These are phyloP conservation scores for Grammomys dolichurus DNA, from an alignment of 2,113 vertebrate genomes.

Conservation along the genomic window DNA sequence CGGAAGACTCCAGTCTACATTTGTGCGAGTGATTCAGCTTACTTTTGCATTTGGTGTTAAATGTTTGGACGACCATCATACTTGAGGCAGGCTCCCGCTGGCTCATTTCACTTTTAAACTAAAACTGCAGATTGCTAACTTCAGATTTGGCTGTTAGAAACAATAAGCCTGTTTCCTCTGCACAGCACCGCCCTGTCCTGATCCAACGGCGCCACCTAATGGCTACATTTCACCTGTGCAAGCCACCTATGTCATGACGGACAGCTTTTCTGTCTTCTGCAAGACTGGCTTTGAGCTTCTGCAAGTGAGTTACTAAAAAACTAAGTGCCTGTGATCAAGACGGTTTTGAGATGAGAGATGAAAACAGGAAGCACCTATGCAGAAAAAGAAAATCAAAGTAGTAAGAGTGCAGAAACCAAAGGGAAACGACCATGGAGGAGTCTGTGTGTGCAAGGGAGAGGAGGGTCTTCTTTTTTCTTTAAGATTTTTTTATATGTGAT, in stretches of 20 bases:
- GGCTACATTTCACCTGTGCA: constrained; percentile 82
- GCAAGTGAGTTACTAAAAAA: constrained; percentile 35
- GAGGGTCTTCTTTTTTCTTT: too few species aligned
- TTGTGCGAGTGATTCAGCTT: background rate
- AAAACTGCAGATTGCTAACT: background rate
- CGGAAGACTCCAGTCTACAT: too few species aligned
- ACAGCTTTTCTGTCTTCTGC: constrained; percentile 72
- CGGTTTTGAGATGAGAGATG: background rate
- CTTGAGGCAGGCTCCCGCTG: background rate
- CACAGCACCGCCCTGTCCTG: constrained; percentile 82
- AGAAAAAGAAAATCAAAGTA: background rate
- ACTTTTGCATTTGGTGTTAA: background rate
- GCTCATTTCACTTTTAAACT: background rate
- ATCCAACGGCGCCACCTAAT: constrained; percentile 85
- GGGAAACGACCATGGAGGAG: background rate
- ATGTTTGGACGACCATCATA: background rate
- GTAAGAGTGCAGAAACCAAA: background rate
- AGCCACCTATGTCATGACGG: constrained; percentile 56
- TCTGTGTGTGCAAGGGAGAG: too few species aligned
- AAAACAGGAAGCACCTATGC: background rate
- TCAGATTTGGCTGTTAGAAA: background rate
- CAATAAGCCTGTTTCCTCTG: background rate
- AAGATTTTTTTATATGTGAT: too few species aligned
- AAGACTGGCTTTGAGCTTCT: constrained; percentile 60
- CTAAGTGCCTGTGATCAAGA: fast-evolving